Evolutionary conservation across 2,797 vertebrate species (phyloP), one percentile per base, ranked within the genome.

Genomic region (Philypnodon macrostomus): DNA sequence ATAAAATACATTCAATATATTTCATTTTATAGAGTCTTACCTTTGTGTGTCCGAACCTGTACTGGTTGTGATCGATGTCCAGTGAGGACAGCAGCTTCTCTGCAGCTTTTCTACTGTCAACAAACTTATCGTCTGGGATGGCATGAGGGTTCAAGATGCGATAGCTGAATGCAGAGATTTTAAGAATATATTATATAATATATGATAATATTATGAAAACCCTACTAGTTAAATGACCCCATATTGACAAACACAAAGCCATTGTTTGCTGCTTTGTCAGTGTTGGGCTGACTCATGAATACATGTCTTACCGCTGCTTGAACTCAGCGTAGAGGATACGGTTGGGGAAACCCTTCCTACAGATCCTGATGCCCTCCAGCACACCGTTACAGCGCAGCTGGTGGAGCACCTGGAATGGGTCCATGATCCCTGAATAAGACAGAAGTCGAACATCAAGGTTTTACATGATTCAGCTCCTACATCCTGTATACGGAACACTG

Each of bases 1-100:
- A 11, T 16, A 30, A 16, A 30, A 3, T 26, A 15, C 11, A 13
- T 7, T 18, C n/a, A 13, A 26, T 12, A 27, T n/a, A 11, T n/a
- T 2, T n/a, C 6, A 4, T 9, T 7, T 11, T 12, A 37, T 33
- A 34, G 7, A 13, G 7, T 39, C 75, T 8, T 56, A 94, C 95
- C 93, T 97, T 97, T 56, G 94, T 95, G 72, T 95, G 93, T 49
- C 95, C 93, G 63, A 96, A 97, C 79, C 87, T 92, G 58, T 95
- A 96, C 74, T 98, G 94, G 1, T 64, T 84, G 68, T 77, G 90
- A 73, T 97, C 92, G 1, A 97, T 85, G 1, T 94, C 93, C 65
- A 97, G 70, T 0, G 92, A 94, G 32, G 66, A 74, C 79, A 97
- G 77, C 63, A 97, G 85, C 77, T 94, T 95, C 82, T 98, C 95